These are phyloP conservation scores for Trichogramma dendrolimi DNA, from an alignment of 2,888 invertebrate species.

Conservation along the genomic window DNA sequence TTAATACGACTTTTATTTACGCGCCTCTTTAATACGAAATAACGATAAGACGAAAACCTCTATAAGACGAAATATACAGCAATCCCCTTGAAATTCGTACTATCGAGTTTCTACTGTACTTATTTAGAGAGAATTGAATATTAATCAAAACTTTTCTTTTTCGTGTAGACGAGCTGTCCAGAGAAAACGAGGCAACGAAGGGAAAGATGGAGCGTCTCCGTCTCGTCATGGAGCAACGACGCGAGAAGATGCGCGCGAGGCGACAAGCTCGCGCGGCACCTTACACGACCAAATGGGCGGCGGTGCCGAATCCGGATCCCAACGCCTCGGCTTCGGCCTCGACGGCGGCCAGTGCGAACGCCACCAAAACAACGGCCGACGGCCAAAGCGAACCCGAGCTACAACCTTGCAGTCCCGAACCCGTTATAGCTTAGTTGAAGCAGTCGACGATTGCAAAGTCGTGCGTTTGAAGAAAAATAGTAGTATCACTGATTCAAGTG, in stretches of 20 bases:
- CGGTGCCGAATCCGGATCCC: conserved; percentile 50
- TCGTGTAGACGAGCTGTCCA: conserved; percentile 54
- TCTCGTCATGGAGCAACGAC: conserved; percentile 84
- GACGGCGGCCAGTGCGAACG: conserved; percentile 25
- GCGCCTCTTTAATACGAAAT: too few relatives aligned
- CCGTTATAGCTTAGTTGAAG: conserved; percentile 46
- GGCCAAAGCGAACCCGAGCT: conserved; percentile 47
- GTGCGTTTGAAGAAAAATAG: neutral
- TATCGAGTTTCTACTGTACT: too few relatives aligned
- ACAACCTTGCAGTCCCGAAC: conserved; percentile 48
- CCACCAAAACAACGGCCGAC: conserved; percentile 38
- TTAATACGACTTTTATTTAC: too few relatives aligned
- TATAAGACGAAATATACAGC: too few relatives aligned
- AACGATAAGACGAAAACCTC: too few relatives aligned
- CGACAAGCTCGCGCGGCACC: conserved; percentile 73
- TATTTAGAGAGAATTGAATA: neutral
- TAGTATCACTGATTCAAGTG: neutral
- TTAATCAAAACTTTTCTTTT: conserved; percentile 1
- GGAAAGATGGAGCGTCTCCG: conserved; percentile 84
- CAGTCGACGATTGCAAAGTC: conserved; percentile 2
- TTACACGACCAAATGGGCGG: conserved; percentile 58
- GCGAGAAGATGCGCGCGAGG: conserved; percentile 63
- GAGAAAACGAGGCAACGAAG: conserved; percentile 75
- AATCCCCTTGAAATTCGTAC: too few relatives aligned
- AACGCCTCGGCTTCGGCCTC: conserved; percentile 49